Percentiles rank a stretch among this genome's conserved stretches.
These are phyloP conservation scores for Betta splendens DNA, from an alignment of 2,797 vertebrate genomes.

Conservation along the genomic window DNA sequence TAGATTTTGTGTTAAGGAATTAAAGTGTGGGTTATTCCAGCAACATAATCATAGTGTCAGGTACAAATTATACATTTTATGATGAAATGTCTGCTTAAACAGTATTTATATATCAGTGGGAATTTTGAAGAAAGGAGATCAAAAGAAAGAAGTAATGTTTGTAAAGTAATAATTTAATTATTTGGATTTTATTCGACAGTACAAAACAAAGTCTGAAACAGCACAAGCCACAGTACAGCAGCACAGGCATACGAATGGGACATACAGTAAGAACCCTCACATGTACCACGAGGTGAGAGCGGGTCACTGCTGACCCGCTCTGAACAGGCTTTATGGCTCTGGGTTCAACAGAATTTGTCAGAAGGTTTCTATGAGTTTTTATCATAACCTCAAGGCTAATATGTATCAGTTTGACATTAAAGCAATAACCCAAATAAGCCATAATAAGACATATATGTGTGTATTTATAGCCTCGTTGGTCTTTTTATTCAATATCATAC, in stretches of 20 bases:
- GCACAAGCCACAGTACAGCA: conserved; percentile 71
- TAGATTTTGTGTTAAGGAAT: neutral
- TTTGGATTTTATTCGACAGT: conserved; percentile 68
- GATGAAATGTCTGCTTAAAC: no score
- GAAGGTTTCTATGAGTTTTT: conserved; percentile 20
- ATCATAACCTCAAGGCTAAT: conserved; percentile 55
- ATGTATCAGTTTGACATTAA: conserved; percentile 57
- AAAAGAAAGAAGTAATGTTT: conserved; percentile 3
- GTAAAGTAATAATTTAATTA: conserved; percentile 47
- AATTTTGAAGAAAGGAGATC: no score
- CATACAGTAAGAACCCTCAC: conserved; percentile 52
- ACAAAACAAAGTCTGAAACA: conserved; percentile 74
- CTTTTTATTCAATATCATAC: conserved; percentile 58
- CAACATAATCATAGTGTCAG: no score
- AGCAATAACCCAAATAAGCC: conserved; percentile 44
- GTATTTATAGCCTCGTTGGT: conserved; percentile 32
- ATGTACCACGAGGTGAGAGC: conserved; percentile 50
- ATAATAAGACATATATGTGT: conserved; percentile 23
- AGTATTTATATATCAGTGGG: no score
- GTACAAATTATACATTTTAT: no score
- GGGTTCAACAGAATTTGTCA: conserved; percentile 32
- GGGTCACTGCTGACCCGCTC: conserved; percentile 31
- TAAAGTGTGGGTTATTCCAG: no score
- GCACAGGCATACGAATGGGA: conserved; percentile 66
- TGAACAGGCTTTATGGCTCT: conserved; percentile 25